Evolutionary conservation across 2,113 vertebrate species (phyloP).

Genomic region (Cheilinus undulatus): DNA sequence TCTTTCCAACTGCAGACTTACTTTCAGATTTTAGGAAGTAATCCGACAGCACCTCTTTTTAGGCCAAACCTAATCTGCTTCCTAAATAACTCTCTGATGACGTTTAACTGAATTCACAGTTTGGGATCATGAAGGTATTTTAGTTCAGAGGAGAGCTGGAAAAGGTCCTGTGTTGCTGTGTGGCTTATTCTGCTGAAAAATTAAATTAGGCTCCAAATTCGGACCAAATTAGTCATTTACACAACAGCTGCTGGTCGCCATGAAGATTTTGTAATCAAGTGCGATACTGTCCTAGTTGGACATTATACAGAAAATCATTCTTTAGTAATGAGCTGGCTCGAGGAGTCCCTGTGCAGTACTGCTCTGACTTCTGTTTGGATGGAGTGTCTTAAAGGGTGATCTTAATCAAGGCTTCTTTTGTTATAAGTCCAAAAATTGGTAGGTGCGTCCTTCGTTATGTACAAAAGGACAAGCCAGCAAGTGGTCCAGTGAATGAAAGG

Average conservation of each 20-base stretch:
- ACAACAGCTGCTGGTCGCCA: constrained; percentile 12
- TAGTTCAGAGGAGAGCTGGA: neutral
- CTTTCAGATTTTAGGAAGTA: constrained; percentile 30
- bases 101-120: constrained; percentile 26
- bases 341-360: constrained; percentile 1
- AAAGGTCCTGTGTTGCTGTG: neutral
- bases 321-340: constrained; percentile 2
- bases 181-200: constrained; percentile 28
- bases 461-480: constrained; percentile 20
- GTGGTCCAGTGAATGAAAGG: constrained; percentile 17
- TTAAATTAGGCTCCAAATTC: constrained; percentile 5
- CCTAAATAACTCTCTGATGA: constrained; percentile 22
- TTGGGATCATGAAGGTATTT: constrained; percentile 9
- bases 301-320: constrained; percentile 23
- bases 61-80: constrained; percentile 14
- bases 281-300: constrained; percentile 23
- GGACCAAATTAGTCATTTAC: constrained; percentile 2
- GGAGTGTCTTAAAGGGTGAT: neutral
- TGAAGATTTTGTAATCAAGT: constrained; percentile 15
- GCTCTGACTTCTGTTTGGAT: neutral
- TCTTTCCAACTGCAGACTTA: constrained; percentile 19
- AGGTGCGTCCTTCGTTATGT: constrained; percentile 39
- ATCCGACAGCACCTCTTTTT: constrained; percentile 8
- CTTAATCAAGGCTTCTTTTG: constrained; percentile 28
- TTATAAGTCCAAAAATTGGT: constrained; percentile 1